These are phyloP conservation scores for Vespertilio murinus DNA, from an alignment of 2,797 vertebrate genomes.

Conservation along the genomic window DNA sequence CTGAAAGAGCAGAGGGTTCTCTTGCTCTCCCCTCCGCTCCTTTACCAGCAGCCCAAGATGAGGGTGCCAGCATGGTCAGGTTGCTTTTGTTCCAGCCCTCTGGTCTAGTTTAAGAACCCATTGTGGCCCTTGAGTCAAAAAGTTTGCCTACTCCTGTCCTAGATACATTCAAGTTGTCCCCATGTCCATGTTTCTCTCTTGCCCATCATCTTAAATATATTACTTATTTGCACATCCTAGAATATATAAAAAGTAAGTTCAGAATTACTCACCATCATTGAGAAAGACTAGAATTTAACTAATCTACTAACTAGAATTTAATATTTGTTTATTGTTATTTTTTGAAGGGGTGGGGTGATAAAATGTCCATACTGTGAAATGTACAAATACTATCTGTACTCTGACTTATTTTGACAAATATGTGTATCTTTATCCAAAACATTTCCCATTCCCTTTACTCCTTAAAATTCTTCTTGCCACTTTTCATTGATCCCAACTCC, in stretches of 20 bases:
- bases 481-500: background rate
- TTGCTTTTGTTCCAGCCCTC: too few species aligned
- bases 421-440: background rate
- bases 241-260: slow-evolving; percentile 22
- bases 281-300: background rate
- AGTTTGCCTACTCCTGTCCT: too few species aligned
- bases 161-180: background rate
- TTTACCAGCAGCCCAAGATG: too few species aligned
- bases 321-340: background rate
- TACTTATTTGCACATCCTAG: background rate
- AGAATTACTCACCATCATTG: slow-evolving; percentile 15
- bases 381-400: background rate
- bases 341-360: background rate
- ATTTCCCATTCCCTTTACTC: background rate
- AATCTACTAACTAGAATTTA: background rate
- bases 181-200: background rate
- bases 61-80: too few species aligned
- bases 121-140: too few species aligned
- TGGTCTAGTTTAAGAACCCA: too few species aligned
- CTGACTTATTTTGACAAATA: slow-evolving; percentile 23
- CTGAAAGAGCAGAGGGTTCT: too few species aligned
- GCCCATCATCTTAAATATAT: background rate
- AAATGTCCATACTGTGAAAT: background rate
- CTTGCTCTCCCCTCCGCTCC: too few species aligned
- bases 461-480: background rate